These are phyloP conservation scores for Pantelozetes paolii DNA, from an alignment of 2,888 invertebrate genomes.

Conservation along the genomic window DNA sequence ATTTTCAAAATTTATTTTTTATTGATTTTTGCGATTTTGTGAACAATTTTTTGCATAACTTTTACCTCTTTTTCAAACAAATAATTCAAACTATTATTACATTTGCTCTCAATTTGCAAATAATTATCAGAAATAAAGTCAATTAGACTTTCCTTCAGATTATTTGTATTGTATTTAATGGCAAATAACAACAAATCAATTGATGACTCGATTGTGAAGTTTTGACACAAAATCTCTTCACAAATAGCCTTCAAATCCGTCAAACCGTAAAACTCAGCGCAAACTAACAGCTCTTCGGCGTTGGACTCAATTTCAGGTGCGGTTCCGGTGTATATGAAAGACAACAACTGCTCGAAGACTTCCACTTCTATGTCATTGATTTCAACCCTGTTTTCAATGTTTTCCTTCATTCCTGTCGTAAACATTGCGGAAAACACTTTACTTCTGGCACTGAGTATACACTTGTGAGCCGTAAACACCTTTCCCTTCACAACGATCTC, in stretches of 20 bases:
- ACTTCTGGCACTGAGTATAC: background rate
- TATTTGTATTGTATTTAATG: background rate
- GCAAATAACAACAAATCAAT: background rate
- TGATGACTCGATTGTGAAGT: background rate
- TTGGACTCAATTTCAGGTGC: background rate
- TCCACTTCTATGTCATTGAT: background rate
- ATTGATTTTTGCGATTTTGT: background rate
- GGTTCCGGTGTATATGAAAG: background rate
- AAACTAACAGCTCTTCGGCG: background rate
- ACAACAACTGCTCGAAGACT: background rate
- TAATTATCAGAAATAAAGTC: constrained; percentile 62
- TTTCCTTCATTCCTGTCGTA: background rate
- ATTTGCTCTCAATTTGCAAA: background rate
- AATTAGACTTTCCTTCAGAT: background rate
- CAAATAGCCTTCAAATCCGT: background rate
- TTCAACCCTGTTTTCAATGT: background rate
- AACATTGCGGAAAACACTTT: background rate
- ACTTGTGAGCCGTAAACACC: background rate
- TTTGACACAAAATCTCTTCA: constrained; percentile 5
- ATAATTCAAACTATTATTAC: background rate
- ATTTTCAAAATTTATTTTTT: no score
- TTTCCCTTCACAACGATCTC: background rate
- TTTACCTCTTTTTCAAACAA: background rate
- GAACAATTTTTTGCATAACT: background rate
- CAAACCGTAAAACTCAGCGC: background rate